Conservation (phyloP, 2,113 vertebrate genomes). For the Saccopteryx leptura region DNA sequence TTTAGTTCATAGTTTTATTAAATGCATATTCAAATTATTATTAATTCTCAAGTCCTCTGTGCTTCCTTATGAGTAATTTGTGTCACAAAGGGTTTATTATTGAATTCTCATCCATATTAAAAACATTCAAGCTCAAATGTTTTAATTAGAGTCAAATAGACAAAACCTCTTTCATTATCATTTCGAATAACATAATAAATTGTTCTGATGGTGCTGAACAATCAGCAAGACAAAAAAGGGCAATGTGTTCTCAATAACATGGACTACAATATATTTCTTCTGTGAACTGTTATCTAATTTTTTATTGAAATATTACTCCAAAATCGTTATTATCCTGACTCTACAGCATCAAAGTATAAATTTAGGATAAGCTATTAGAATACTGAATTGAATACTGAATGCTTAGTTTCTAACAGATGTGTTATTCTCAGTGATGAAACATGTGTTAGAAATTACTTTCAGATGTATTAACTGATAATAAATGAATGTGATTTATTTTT, state of each 20-base stretch:
- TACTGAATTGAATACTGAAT: neutral
- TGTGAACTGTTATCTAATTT: neutral
- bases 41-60: conserved; percentile 62
- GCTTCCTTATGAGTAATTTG: conserved; percentile 55
- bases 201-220: neutral
- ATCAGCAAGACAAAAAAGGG: neutral
- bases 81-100: conserved; percentile 53
- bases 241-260: neutral
- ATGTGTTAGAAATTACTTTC: neutral
- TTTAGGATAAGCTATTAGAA: neutral
- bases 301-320: neutral
- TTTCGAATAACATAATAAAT: conserved; percentile 37
- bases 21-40: conserved; percentile 64
- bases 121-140: conserved; percentile 41
- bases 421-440: neutral
- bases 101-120: conserved; percentile 69
- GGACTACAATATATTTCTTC: neutral
- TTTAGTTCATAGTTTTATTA: conserved; percentile 64
- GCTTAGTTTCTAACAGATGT: neutral
- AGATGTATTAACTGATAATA: neutral
- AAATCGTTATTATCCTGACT: neutral
- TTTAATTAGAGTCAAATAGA: conserved; percentile 73
- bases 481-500: neutral
- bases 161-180: conserved; percentile 60
- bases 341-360: neutral